Evolutionary conservation across 2,113 vertebrate species (phyloP).

Genomic region (Lipotes vexillifer): DNA sequence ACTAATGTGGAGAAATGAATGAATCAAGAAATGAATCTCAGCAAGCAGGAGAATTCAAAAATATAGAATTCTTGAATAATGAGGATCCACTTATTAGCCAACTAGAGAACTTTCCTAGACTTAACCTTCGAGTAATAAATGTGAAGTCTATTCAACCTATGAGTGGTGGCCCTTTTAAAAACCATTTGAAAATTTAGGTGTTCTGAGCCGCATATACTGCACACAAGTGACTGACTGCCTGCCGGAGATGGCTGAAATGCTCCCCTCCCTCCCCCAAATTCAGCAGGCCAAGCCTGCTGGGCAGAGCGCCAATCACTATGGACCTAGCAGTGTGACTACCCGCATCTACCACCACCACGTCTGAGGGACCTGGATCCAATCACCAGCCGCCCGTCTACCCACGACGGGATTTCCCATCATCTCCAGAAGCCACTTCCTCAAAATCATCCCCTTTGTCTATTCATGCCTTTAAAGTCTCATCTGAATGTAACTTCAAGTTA

Average conservation of each 20-base stretch:
- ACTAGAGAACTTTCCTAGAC: neutral
- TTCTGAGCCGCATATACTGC: neutral
- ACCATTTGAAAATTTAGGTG: neutral
- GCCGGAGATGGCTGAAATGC: rapidly evolving
- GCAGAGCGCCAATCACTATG: neutral
- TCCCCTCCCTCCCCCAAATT: neutral
- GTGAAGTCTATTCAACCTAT: neutral
- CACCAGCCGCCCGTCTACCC: neutral
- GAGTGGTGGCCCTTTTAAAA: neutral
- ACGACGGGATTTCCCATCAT: neutral
- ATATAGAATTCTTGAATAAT: neutral
- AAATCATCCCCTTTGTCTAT: slow-evolving; percentile 44
- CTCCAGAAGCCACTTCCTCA: slow-evolving; percentile 20
- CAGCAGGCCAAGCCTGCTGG: neutral
- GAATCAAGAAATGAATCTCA: neutral
- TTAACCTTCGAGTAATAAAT: neutral
- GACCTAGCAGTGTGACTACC: neutral
- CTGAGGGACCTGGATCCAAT: neutral
- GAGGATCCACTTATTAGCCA: neutral
- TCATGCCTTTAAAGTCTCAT: slow-evolving; percentile 9
- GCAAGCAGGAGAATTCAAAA: neutral
- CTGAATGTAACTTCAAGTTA: slow-evolving; percentile 11
- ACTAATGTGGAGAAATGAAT: neutral
- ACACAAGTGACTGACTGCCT: neutral
- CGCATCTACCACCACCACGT: neutral